Evolutionary conservation across 2,797 vertebrate species (phyloP), one percentile per base, ranked within the genome.

Genomic region (Peromyscus attwateri): DNA sequence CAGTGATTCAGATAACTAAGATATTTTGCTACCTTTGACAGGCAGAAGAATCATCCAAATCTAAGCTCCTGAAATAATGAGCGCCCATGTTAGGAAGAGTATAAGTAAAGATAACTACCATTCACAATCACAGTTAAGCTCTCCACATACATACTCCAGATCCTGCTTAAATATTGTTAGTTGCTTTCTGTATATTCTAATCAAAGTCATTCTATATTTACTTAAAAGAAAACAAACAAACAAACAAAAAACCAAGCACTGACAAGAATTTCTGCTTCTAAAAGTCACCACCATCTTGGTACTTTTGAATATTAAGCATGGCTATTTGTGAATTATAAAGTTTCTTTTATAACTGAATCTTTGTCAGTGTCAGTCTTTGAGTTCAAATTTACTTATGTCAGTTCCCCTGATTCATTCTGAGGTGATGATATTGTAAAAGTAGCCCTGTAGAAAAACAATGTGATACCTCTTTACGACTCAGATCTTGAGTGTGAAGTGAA

Each of bases 271-370:
- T 89, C 17, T 95, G 57, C 73, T 92, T 91, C 83, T 21, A n/a
- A 34, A 52, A 85, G 83, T 64, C n/a, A 27, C n/a, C 16, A 75
- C n/a, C 16, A 75, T 83, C n/a, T 79, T 89, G 82, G 29, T 94
- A 6, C 43, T 21, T 88, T 55, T 52, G 6, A 79, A 25, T 60
- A 68, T 87, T 52, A 93, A 46, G 21, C 85, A 49, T 23, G n/a
- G 71, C 92, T 97, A 75, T 94, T 88, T 97, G 31, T 4, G 29
- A 6, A 79, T 79, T 79, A 75, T 19, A 66, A 75, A 85, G 75
- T 83, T 68, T 82, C 29, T 94, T 89, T 91, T 95, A 89, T 29
- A 93, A n/a, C 23, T 49, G n/a, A 92, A 71, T 71, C 55, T 94
- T 52, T 14, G 52, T 52, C 52, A 76, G 55, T 89, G 43, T 89